phyloP scores from a whole-genome alignment of 2,113 vertebrate species.

The Elephas maximus region DNA sequence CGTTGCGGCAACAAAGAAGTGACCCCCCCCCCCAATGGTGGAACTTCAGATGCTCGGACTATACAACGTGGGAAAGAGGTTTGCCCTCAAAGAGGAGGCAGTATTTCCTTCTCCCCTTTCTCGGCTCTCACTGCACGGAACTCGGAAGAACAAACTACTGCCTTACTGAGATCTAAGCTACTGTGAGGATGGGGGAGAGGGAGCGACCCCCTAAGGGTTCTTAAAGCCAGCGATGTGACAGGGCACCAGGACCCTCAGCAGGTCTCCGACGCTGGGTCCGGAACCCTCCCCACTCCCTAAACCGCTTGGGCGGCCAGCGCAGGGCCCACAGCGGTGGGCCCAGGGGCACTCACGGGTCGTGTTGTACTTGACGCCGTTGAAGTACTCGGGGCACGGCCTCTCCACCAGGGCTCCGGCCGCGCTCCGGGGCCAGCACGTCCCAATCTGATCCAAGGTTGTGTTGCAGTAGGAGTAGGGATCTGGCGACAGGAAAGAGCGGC shows the following conservation, averaged over 20 bases:
- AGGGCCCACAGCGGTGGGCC: background rate
- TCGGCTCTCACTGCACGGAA: background rate
- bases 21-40: background rate
- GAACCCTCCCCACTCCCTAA: background rate
- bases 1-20: background rate
- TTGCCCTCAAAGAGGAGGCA: background rate
- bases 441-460: conserved; percentile 97
- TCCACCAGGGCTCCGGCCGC: conserved; percentile 93
- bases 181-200: background rate
- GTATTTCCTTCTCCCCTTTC: background rate
- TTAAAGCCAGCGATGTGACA: background rate
- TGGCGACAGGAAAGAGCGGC: conserved; percentile 53
- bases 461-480: conserved; percentile 92
- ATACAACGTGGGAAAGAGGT: background rate
- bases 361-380: conserved; percentile 99
- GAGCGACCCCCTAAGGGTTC: background rate
- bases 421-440: conserved; percentile 98
- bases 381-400: conserved; percentile 96
- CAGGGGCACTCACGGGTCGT: conserved; percentile 94
- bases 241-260: background rate
- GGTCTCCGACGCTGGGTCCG: background rate
- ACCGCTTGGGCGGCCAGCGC: background rate
- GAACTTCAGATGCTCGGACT: background rate
- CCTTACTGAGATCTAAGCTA: background rate
- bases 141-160: background rate